phyloP scores from a whole-genome alignment of 2,797 vertebrate species.

The Anniella stebbinsi region DNA sequence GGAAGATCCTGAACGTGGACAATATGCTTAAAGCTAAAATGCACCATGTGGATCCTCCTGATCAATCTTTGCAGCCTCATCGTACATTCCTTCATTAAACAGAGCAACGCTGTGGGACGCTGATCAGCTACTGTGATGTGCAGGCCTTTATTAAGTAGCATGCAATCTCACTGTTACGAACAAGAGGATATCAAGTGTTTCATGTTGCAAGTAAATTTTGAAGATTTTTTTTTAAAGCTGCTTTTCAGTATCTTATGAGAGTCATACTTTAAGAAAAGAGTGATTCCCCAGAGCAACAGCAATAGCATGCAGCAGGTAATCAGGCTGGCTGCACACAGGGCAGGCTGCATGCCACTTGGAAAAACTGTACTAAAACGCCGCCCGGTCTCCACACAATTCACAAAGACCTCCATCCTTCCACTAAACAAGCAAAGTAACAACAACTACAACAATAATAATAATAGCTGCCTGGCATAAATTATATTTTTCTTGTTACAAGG shows the following conservation, averaged over 20 bases:
- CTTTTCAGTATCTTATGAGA: conserved; percentile 60
- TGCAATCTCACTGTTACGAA: conserved; percentile 65
- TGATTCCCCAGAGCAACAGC: conserved; percentile 65
- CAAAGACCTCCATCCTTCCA: not conserved
- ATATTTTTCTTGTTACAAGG: conserved; percentile 55
- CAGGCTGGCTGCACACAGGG: conserved; percentile 50
- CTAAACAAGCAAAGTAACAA: conserved; percentile 37
- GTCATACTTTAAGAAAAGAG: conserved; percentile 61
- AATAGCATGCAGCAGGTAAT: conserved; percentile 14
- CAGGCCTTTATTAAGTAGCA: conserved; percentile 78
- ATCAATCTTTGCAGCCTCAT: conserved; percentile 74
- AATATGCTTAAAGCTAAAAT: conserved; percentile 53
- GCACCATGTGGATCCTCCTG: conserved; percentile 67
- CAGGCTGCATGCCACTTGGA: conserved; percentile 53
- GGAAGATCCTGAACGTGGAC: conserved; percentile 24
- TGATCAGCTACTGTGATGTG: conserved; percentile 65
- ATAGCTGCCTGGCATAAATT: conserved; percentile 52
- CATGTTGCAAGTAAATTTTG: conserved; percentile 74
- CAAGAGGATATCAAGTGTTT: conserved; percentile 65
- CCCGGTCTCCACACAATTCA: conserved; percentile 52
- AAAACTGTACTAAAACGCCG: conserved; percentile 58
- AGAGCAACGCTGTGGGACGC: conserved; percentile 71
- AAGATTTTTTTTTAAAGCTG: conserved; percentile 65
- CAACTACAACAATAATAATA: too few relatives aligned
- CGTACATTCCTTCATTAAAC: conserved; percentile 81